Base-by-base conservation (phyloP, 2,113 vertebrate species). In the Bubo scandiacus region DNA sequence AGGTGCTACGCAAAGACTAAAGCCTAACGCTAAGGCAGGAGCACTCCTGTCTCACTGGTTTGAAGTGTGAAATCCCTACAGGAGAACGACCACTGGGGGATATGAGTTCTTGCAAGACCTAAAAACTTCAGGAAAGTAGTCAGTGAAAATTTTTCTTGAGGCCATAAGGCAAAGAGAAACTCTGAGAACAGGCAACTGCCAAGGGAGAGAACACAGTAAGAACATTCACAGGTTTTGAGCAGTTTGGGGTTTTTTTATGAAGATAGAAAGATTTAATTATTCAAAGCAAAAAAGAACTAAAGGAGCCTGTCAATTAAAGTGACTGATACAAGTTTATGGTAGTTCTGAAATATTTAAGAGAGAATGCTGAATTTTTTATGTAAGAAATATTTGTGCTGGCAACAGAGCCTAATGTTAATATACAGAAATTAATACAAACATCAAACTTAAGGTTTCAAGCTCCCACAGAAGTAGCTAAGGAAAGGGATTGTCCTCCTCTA, bases 291-390 rank as follows among this genome's bases (percentile, higher is more conserved):
- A 74, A 67, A 85, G 68, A 89, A 82, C 55, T 59, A 15, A 94
- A 89, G 83, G 57, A 96, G 43, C 58, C 61, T 86, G 86, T 80
- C 94, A 93, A 68, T 88, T 84, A 71, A 81, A 95, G 73, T 71
- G 84, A 87, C 77, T 85, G 84, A 91, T 87, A 84, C 57, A 91
- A 86, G 80, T 81, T 90, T 92, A 72, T 9, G 5, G 54, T 32
- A 67, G 42, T 75, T 61, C 81, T 96, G 70, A 94, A 96, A 92
- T 82, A 96, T 84, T 95, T 75, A 92, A 40, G 29, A 95, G 83
- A 30, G 26, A 81, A 57, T 12, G 55, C 59, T 96, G 70, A 81
- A 92, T 96, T 81, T 87, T 94, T 91, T 38, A 92, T 70, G 42
- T 32, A 36, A 45, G 38, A 81, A 96, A 67, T 94, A 89, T 67